phyloP scores from a whole-genome alignment of 2,888 invertebrate species.

The Agriopis leucophaearia region DNA sequence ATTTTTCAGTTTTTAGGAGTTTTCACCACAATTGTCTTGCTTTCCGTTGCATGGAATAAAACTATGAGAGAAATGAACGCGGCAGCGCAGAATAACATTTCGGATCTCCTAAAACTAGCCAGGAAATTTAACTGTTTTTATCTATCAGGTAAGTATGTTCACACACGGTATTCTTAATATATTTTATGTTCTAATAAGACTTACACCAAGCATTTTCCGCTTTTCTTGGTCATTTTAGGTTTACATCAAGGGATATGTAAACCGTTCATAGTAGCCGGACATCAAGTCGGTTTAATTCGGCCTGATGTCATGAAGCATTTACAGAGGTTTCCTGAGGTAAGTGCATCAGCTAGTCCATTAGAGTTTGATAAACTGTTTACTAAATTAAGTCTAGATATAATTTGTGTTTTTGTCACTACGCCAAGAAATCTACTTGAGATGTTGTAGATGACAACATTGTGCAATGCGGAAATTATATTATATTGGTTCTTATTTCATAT shows the following conservation, averaged over 20 bases:
- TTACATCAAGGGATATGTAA: conserved; percentile 92
- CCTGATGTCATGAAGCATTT: conserved; percentile 94
- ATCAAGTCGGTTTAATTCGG: conserved; percentile 95
- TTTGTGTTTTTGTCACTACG: too few relatives aligned
- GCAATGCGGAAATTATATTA: too few relatives aligned
- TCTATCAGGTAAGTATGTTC: conserved; percentile 90
- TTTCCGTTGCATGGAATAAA: conserved; percentile 62
- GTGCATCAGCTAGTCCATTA: conserved; percentile 16
- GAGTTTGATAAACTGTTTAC: neutral
- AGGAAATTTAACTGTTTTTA: conserved; percentile 96
- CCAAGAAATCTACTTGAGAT: too few relatives aligned
- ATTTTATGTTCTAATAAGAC: conserved; percentile 2
- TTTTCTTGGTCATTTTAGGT: conserved; percentile 79
- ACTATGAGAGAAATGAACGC: conserved; percentile 84
- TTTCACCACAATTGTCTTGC: conserved; percentile 24
- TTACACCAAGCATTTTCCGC: conserved; percentile 9
- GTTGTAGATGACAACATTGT: too few relatives aligned
- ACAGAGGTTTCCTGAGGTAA: conserved; percentile 93
- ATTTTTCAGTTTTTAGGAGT: conserved; percentile 39
- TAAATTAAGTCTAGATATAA: too few relatives aligned
- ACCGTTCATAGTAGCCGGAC: conserved; percentile 95
- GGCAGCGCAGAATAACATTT: conserved; percentile 74
- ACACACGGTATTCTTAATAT: conserved; percentile 33
- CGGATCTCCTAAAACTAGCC: conserved; percentile 91
- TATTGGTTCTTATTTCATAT: too few relatives aligned